These are phyloP conservation scores for Uloborus diversus DNA, from an alignment of 1,140 invertebrate species.

Conservation along the genomic window DNA sequence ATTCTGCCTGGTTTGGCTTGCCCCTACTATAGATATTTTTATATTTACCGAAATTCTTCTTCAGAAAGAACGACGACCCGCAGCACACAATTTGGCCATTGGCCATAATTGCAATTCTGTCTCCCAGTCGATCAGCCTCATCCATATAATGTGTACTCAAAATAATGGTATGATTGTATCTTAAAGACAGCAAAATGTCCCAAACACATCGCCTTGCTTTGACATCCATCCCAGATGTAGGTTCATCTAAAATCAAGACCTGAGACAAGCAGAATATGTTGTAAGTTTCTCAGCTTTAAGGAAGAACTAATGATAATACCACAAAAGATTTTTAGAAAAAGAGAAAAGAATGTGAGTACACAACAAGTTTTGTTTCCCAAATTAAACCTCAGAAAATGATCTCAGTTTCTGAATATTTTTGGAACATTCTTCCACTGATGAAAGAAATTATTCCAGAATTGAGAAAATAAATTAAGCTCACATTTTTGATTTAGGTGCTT, in stretches of 20 bases:
- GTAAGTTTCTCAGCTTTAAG: too few species aligned
- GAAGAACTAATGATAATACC: too few species aligned
- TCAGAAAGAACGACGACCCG: conserved; percentile 70
- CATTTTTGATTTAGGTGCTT: too few species aligned
- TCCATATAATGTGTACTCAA: conserved; percentile 98
- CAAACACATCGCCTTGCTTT: conserved; percentile 71
- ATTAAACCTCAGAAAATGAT: neutral
- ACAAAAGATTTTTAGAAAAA: conserved; percentile 51
- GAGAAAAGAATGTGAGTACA: neutral
- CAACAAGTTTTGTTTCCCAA: neutral
- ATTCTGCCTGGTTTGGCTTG: too few species aligned
- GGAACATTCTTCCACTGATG: neutral
- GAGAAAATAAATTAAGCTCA: too few species aligned
- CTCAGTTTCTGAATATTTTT: neutral
- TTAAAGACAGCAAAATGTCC: conserved; percentile 66
- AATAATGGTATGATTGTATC: conserved; percentile 76
- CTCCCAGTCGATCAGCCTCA: conserved; percentile 83
- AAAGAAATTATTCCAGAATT: neutral
- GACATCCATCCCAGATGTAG: conserved; percentile 69
- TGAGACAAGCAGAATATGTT: too few species aligned
- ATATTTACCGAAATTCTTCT: conserved; percentile 69
- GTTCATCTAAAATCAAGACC: conserved; percentile 65
- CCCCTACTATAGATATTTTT: too few species aligned
- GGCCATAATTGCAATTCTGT: conserved; percentile 71
- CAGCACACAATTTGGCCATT: conserved; percentile 68